Evolutionary conservation across 2,797 vertebrate species (phyloP), one percentile per base, ranked within the genome.

Genomic region (Cyclura pinguis): DNA sequence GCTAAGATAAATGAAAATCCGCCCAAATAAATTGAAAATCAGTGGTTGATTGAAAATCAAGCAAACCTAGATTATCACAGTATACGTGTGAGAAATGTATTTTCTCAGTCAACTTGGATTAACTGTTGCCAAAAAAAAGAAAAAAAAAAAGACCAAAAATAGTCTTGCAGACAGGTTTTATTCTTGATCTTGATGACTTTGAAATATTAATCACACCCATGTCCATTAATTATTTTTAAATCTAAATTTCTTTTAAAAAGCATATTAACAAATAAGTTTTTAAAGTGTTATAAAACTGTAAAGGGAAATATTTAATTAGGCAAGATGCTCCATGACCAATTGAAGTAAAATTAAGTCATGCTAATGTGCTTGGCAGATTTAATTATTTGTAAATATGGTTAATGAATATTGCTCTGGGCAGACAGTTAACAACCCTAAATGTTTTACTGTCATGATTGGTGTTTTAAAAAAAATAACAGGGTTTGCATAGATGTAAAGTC

Each of bases 131-230:
- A n/a, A n/a, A n/a, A 32, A 47, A 47, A 47, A 47, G 4, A 47
- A 47, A 47, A 47, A 47, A 47, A 47, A 47, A 47, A 47, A 47
- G 42, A 47, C 52, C 74, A 83, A 80, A 76, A 89, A 88, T 80
- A 83, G 80, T 13, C 35, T 87, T 92, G 85, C 90, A 91, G 80
- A 91, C 89, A 5, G 84, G 89, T 94, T 95, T 96, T 95, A 95
- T 87, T 93, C 96, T 96, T 96, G 92, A 97, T 97, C 95, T 91
- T 95, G 91, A 93, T 89, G 91, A 94, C 96, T 96, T 97, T 97
- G 95, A 97, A 97, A 97, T 97, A 97, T 97, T 97, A 97, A 97
- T 97, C 94, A 96, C 96, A 96, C 96, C 96, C 95, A 96, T 97
- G 96, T 95, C 96, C 0, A 0, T 91, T 95, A 88, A 95, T 95